A percentile compares a stretch with the other conserved stretches of the same genome.
These are phyloP conservation scores for Lithobates sylvaticus DNA, from an alignment of 2,797 vertebrate species.

Conservation along the genomic window DNA sequence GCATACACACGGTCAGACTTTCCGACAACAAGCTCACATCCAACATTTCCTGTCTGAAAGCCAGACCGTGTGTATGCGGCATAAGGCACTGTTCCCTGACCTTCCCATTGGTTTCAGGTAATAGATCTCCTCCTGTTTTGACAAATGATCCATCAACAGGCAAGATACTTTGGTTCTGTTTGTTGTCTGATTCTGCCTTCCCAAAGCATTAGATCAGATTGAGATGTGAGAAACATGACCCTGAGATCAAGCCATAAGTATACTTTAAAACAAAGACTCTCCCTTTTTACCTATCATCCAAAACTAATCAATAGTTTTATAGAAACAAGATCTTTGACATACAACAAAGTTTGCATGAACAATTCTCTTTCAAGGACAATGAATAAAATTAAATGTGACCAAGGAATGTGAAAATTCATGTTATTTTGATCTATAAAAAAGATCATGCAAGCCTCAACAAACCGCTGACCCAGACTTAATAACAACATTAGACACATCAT, in stretches of 20 bases:
- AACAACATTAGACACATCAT: constrained; percentile 51
- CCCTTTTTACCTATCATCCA: not conserved
- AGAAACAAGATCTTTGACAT: not conserved
- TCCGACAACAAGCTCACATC: too few species aligned
- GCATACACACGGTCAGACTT: too few species aligned
- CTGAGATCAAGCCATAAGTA: not conserved
- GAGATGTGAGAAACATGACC: not conserved
- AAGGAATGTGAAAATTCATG: constrained; percentile 11
- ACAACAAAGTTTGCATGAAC: constrained; percentile 13
- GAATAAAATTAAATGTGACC: constrained; percentile 6
- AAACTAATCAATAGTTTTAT: not conserved
- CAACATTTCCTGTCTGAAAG: too few species aligned
- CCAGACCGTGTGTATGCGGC: too few species aligned
- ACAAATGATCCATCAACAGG: too few species aligned
- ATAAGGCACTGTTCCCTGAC: not conserved
- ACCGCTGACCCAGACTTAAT: constrained; percentile 29
- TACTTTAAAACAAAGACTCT: not conserved
- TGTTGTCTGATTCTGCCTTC: not conserved
- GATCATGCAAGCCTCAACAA: constrained; percentile 5
- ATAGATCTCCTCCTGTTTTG: too few species aligned
- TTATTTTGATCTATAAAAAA: constrained; percentile 14
- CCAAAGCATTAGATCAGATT: not conserved
- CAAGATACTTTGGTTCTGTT: too few species aligned
- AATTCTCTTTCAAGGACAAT: constrained; percentile 5
- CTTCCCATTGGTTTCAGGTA: not conserved